These are phyloP conservation scores for Benthosema pterotum DNA, from an alignment of 2,797 vertebrate species.

Conservation along the genomic window DNA sequence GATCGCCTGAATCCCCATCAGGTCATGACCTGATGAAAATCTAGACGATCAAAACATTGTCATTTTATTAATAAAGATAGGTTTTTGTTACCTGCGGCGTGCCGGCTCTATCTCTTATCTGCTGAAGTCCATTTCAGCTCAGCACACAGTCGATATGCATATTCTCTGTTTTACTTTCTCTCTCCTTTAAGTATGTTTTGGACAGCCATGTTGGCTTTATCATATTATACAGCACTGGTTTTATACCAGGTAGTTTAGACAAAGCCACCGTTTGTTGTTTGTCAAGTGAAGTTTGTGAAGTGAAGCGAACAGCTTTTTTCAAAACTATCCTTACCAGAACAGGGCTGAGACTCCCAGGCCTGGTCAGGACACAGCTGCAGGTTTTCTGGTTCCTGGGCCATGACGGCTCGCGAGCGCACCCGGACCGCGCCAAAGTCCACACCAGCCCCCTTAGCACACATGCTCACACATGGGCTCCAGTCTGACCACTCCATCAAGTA, in stretches of 20 bases:
- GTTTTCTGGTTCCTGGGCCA: slow-evolving; percentile 94
- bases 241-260: no score
- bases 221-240: no score
- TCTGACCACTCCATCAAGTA: slow-evolving; percentile 97
- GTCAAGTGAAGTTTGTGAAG: background rate
- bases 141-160: no score
- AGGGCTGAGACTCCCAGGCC: slow-evolving; percentile 89
- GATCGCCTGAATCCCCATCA: no score
- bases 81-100: no score
- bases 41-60: no score
- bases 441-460: slow-evolving; percentile 90
- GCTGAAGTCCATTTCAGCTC: no score
- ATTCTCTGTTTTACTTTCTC: background rate
- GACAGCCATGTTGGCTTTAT: no score
- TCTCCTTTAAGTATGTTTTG: background rate
- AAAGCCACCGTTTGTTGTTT: no score
- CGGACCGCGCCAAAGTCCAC: slow-evolving; percentile 90
- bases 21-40: no score
- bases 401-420: slow-evolving; percentile 90
- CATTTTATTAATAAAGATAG: no score
- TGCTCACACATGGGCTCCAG: slow-evolving; percentile 92
- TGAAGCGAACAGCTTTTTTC: background rate
- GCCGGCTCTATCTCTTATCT: no score
- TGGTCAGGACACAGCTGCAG: slow-evolving; percentile 93
- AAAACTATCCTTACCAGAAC: slow-evolving; percentile 80